Conservation (phyloP, 2,888 invertebrate species). For the Auanema freiburgensis region DNA sequence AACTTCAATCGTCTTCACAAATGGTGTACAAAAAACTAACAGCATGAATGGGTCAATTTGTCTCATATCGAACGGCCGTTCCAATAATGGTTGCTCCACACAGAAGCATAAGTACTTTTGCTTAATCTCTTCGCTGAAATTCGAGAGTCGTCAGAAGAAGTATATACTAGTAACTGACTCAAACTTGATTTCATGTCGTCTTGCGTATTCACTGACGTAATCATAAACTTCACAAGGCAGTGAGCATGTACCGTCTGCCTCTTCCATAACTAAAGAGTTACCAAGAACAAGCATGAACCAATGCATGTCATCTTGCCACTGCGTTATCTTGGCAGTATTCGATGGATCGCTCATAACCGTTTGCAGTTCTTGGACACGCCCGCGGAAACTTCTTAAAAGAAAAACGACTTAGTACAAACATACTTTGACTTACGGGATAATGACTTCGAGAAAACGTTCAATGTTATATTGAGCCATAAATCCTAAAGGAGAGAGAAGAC, state of each 20-base stretch:
- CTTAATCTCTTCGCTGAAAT: conserved; percentile 25
- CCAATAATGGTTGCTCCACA: conserved; percentile 34
- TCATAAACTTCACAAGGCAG: conserved; percentile 39
- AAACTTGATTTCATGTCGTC: conserved; percentile 5
- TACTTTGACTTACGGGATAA: neutral
- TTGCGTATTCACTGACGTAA: conserved; percentile 7
- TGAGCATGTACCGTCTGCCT: conserved; percentile 43
- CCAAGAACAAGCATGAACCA: conserved; percentile 80
- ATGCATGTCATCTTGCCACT: conserved; percentile 83
- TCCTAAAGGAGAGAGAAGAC: neutral
- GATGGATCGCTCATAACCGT: no score
- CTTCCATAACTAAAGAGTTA: conserved; percentile 41
- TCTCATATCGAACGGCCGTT: conserved; percentile 15
- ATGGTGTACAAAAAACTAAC: conserved; percentile 19
- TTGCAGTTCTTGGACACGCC: neutral
- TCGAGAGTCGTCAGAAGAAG: neutral
- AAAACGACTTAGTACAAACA: neutral
- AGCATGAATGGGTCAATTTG: conserved; percentile 43
- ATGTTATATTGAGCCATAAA: neutral
- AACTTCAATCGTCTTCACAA: conserved; percentile 1
- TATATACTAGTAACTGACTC: conserved; percentile 6
- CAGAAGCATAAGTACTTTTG: conserved; percentile 28
- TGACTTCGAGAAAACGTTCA: neutral
- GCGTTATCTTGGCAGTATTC: conserved; percentile 36
- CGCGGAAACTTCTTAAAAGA: neutral